Evolutionary conservation across 2,888 invertebrate species (phyloP), one percentile per base, ranked within the genome.

Genomic region (Biston stratarius): DNA sequence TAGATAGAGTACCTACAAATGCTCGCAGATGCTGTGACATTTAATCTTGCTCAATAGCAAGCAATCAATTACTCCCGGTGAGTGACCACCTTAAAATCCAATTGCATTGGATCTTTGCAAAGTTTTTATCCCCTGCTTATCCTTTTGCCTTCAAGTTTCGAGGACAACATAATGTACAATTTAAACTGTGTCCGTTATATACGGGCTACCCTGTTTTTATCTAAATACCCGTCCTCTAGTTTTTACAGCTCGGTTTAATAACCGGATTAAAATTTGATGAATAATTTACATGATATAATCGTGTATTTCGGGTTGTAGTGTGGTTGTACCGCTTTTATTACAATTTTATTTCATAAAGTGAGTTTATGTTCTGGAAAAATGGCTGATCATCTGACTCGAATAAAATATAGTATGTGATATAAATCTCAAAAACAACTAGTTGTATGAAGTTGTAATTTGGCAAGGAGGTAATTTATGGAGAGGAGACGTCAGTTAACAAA

Each of bases 181-280:
- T 90, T 90, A 88, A 90, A 91, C 88, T 83, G 83, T 82, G 87
- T 80, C 83, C 84, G 83, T 14, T 65, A 82, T 38, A 38, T 38
- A 33, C 57, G 34, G 49, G 38, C 34, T 42, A 11, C 47, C 44
- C 52, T 6, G 56, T 58, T 45, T 81, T 77, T 74, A 73, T 77
- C 76, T 73, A 66, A 68, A 70, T 68, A 67, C 49, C 66, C 75
- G 73, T 81, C 84, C 81, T 83, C 87, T 83, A 84, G 83, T 88
- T 88, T 87, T 88, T 86, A 87, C 83, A 80, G 72, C 80, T 81
- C 74, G 79, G 74, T 74, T 77, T 82, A 83, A 84, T 82, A 85
- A 81, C 77, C 48, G 71, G 76, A 76, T 79, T 76, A 80, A 72
- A 72, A 73, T 79, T 79, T 81, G 81, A 84, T 81, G 82, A 82